Base-by-base conservation (phyloP, 2,113 vertebrate genomes). In the Myiagra hebetior region DNA sequence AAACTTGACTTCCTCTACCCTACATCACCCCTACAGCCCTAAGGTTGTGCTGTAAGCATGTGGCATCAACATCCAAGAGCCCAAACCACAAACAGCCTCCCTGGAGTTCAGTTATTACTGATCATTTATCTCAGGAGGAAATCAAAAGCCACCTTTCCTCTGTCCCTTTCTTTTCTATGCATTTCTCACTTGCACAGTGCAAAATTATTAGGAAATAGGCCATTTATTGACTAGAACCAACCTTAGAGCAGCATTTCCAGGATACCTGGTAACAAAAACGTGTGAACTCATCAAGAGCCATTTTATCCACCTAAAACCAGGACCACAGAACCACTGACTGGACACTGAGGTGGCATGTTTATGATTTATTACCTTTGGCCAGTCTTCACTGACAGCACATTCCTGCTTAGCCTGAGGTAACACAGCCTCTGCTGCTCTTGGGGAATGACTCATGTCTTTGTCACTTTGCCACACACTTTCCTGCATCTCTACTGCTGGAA, bases 301-400 rank as follows among this genome's bases (percentile, higher is more conserved):
- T 22, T 91, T 79, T 21, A 79, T n/a, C 39, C 33, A n/a, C 28
- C 15, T 13, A 72, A 69, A 94, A 46, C 18, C 63, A 79, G 74
- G 64, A 59, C 20, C 57, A 41, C 7, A 33, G 3, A 75, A 62
- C 8, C 35, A 63, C 22, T 37, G 27, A 80, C 19, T 67, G 86
- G 39, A 80, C 21, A 59, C 28, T 33, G 56, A 79, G 55, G 28
- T 12, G 42, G 56, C 37, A 67, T 0, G 13, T 69, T 91, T 84
- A 60, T 23, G 20, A 47, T 56, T 72, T n/a, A 85, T 98, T 98
- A 98, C 98, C 98, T 98, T 97, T 95, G 92, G 94, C 81, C 97
- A 93, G 91, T 98, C 94, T 78, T 96, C 96, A 97, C 87, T 91
- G 94, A 88, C 65, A 97, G 93, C 89, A 97, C 79, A 70, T 44